phyloP scores from a whole-genome alignment of 2,113 vertebrate species.

The Perca schrenkii region DNA sequence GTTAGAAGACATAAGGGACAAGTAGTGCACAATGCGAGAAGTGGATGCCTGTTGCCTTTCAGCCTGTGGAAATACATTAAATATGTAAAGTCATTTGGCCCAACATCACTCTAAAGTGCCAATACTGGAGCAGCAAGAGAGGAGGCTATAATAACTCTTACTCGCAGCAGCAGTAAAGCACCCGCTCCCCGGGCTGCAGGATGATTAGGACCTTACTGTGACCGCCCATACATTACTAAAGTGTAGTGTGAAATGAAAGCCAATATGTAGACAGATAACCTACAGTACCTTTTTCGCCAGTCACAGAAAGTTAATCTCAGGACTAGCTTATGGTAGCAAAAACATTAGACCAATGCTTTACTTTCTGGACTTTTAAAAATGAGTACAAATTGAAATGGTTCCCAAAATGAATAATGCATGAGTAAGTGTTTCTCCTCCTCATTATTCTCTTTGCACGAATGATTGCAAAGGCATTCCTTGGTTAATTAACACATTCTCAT shows the following conservation, averaged over 20 bases:
- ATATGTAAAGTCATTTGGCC: slow-evolving; percentile 81
- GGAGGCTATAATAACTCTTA: slow-evolving; percentile 62
- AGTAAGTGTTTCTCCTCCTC: slow-evolving; percentile 44
- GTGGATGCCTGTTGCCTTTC: slow-evolving; percentile 69
- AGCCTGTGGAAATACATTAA: slow-evolving; percentile 76
- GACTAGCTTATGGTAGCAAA: not conserved
- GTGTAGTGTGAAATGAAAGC: slow-evolving; percentile 50
- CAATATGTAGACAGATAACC: slow-evolving; percentile 30
- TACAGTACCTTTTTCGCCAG: not conserved
- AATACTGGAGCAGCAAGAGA: slow-evolving; percentile 62
- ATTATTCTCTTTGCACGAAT: slow-evolving; percentile 52
- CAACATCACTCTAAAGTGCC: slow-evolving; percentile 69
- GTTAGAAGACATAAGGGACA: slow-evolving; percentile 55
- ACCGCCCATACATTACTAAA: slow-evolving; percentile 47
- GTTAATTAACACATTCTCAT: slow-evolving; percentile 65
- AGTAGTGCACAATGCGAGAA: slow-evolving; percentile 50
- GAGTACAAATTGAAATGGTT: slow-evolving; percentile 45
- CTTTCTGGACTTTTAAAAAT: slow-evolving; percentile 28
- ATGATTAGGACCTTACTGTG: slow-evolving; percentile 57
- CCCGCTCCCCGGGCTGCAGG: slow-evolving; percentile 47
- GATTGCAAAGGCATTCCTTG: slow-evolving; percentile 44
- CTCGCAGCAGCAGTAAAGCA: slow-evolving; percentile 56
- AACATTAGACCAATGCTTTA: slow-evolving; percentile 3
- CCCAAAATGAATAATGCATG: slow-evolving; percentile 64
- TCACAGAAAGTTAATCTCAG: slow-evolving; percentile 25